phyloP scores from a whole-genome alignment of 35 echinoderm and acorn worm genomes.

The Holothuria glaberrima region DNA sequence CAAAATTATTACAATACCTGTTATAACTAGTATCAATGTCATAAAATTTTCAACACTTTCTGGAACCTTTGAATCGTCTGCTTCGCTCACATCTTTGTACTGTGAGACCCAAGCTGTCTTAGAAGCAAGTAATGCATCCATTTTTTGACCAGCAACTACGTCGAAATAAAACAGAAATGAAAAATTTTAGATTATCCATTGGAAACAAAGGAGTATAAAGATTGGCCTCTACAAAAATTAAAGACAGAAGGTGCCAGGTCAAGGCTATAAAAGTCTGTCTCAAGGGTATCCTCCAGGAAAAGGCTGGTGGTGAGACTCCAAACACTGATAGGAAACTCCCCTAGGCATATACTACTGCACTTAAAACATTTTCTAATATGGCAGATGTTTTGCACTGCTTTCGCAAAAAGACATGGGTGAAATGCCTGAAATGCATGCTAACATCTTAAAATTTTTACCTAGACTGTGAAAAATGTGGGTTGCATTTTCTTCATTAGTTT shows the following conservation, averaged over 20 bases:
- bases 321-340: too few species aligned
- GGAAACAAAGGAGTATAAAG: neutral
- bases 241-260: too few species aligned
- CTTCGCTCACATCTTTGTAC: slow-evolving; percentile 90
- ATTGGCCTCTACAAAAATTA: too few species aligned
- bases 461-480: too few species aligned
- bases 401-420: too few species aligned
- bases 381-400: too few species aligned
- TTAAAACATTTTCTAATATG: too few species aligned
- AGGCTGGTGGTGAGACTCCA: too few species aligned
- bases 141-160: slow-evolving; percentile 93
- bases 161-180: neutral
- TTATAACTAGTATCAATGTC: slow-evolving; percentile 92
- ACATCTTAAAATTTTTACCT: too few species aligned
- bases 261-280: neutral
- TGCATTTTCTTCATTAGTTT: too few species aligned
- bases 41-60: slow-evolving; percentile 95
- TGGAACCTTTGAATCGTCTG: slow-evolving; percentile 84
- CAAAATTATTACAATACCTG: slow-evolving; percentile 65
- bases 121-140: slow-evolving; percentile 72
- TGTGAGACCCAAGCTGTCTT: slow-evolving; percentile 81
- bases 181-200: neutral
- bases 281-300: neutral
- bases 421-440: too few species aligned
- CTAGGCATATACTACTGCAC: too few species aligned